Conservation (phyloP, 2,888 invertebrate species). For the Drosophila cognata region DNA sequence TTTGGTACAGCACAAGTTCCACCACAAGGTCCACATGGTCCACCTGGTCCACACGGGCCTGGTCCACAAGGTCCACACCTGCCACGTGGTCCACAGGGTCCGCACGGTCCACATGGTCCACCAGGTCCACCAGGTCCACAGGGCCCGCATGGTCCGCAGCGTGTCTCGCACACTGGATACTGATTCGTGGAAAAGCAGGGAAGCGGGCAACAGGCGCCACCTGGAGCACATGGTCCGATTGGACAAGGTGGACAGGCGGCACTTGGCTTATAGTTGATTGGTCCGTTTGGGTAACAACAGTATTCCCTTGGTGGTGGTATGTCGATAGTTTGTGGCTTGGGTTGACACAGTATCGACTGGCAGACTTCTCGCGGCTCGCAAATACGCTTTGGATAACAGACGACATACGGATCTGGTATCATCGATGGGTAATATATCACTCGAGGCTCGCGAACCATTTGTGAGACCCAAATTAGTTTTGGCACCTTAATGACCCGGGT, state of each 20-base stretch:
- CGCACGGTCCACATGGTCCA: slow-evolving; percentile 2
- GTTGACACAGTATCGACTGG: slow-evolving; percentile 32
- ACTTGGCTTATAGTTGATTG: slow-evolving; percentile 36
- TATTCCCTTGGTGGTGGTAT: slow-evolving; percentile 81
- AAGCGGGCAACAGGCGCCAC: slow-evolving; percentile 15
- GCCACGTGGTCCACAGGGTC: slow-evolving; percentile 2
- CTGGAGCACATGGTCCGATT: slow-evolving; percentile 19
- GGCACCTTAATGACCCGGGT: slow-evolving; percentile 18
- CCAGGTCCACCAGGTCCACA: slow-evolving; percentile 8
- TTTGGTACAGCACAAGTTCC: slow-evolving; percentile 14
- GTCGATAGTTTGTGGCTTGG: slow-evolving; percentile 62
- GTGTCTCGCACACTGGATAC: slow-evolving; percentile 23
- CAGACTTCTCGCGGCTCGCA: slow-evolving; percentile 82
- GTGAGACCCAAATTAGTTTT: slow-evolving; percentile 70
- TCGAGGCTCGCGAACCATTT: slow-evolving; percentile 80
- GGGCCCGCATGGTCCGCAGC: slow-evolving; percentile 13
- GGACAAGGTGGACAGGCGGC: slow-evolving; percentile 21
- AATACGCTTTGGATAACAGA: slow-evolving; percentile 78
- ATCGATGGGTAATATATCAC: slow-evolving; percentile 78
- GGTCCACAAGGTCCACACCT: slow-evolving; percentile 1
- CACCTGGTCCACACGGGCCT: slow-evolving; percentile 6
- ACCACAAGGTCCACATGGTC: slow-evolving; percentile 12
- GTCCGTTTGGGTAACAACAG: slow-evolving; percentile 80
- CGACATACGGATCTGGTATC: slow-evolving; percentile 57
- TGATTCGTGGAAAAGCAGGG: slow-evolving; percentile 20